Conservation (phyloP, 2,113 vertebrate species). For the Albula goreensis region DNA sequence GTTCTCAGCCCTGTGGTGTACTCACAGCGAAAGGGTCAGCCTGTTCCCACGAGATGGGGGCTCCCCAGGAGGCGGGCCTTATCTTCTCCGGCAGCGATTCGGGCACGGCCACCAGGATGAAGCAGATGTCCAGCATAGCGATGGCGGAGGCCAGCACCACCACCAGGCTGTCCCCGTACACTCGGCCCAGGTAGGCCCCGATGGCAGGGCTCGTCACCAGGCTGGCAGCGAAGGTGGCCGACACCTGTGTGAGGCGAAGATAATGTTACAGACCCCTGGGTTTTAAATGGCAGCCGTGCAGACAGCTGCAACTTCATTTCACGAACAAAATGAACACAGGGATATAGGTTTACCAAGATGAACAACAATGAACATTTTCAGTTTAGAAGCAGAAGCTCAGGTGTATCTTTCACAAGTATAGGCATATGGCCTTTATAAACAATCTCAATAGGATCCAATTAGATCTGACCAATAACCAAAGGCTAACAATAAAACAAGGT, state of each 20-base stretch:
- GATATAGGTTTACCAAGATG: too few relatives aligned
- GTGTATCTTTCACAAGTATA: not conserved
- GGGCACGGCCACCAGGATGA: slow-evolving; percentile 83
- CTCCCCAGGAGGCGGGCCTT: slow-evolving; percentile 84
- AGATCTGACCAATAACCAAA: not conserved
- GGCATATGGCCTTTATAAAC: not conserved
- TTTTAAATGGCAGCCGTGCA: not conserved
- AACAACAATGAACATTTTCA: too few relatives aligned
- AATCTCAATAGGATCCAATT: not conserved
- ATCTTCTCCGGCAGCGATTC: slow-evolving; percentile 86
- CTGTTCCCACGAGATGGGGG: slow-evolving; percentile 87
- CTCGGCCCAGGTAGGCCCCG: slow-evolving; percentile 81
- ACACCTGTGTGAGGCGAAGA: slow-evolving; percentile 67
- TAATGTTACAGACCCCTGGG: not conserved
- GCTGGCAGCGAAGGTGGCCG: slow-evolving; percentile 84
- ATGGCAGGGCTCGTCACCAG: slow-evolving; percentile 85
- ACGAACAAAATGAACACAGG: too few relatives aligned
- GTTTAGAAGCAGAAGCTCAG: too few relatives aligned
- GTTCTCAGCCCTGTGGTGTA: not conserved
- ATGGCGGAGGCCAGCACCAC: slow-evolving; percentile 84
- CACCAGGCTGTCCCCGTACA: slow-evolving; percentile 81
- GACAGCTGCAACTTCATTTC: too few relatives aligned
- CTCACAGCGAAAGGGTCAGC: slow-evolving; percentile 86
- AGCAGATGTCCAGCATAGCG: slow-evolving; percentile 83
- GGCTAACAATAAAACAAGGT: not conserved